A percentile compares a stretch with the other conserved stretches of the same genome.
Conservation (phyloP, 2,113 vertebrate genomes). For the Ahaetulla prasina region DNA sequence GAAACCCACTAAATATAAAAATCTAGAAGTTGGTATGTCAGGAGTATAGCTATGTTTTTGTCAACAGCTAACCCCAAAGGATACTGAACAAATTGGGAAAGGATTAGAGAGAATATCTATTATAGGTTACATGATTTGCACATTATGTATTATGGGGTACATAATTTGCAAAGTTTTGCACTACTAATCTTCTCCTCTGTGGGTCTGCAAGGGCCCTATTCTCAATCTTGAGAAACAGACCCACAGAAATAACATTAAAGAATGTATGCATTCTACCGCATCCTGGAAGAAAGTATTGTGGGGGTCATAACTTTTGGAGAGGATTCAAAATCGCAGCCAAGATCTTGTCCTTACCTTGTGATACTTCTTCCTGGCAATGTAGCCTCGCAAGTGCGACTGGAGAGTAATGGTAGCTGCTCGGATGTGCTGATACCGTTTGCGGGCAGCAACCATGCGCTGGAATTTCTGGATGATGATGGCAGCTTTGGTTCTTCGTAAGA, state of each 20-base stretch:
- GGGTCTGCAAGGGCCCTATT: neutral
- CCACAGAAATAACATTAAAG: neutral
- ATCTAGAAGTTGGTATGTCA: neutral
- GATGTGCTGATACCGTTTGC: constrained; percentile 75
- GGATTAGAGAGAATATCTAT: neutral
- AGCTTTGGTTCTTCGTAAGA: constrained; percentile 86
- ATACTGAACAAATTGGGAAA: neutral
- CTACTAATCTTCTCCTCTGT: neutral
- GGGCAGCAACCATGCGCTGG: constrained; percentile 85
- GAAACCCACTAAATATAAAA: neutral
- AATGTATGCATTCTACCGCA: neutral
- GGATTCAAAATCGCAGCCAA: neutral
- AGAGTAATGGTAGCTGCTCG: constrained; percentile 79
- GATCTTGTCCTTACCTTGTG: constrained; percentile 72
- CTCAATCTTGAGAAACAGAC: neutral
- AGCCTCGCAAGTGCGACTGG: constrained; percentile 88
- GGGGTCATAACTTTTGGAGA: neutral
- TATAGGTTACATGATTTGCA: neutral
- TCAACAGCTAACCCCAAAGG: neutral
- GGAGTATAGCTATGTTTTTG: neutral
- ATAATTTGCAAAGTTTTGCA: neutral
- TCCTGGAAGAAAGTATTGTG: neutral
- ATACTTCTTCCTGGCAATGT: constrained; percentile 85
- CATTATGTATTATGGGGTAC: neutral
- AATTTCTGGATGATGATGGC: constrained; percentile 89